Percentiles rank a stretch among this genome's conserved stretches.
These are phyloP conservation scores for Toxotes chatareus DNA, from an alignment of 2,113 vertebrate genomes.

Conservation along the genomic window DNA sequence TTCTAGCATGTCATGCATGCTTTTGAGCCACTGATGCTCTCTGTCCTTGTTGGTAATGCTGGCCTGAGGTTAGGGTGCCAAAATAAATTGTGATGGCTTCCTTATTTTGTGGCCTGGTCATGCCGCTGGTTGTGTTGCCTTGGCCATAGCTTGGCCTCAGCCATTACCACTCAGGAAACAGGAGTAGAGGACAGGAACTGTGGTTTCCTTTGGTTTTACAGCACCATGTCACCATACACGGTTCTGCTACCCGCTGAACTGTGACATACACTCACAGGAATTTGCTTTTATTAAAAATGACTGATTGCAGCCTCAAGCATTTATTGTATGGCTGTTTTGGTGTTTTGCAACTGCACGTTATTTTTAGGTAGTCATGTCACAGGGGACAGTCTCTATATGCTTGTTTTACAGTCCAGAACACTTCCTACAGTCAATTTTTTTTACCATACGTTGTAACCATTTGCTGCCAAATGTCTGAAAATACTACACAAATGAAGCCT, in stretches of 20 bases:
- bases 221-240: conserved; percentile 46
- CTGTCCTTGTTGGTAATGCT: conserved; percentile 12
- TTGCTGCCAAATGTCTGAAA: neutral
- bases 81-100: conserved; percentile 56
- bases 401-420: conserved; percentile 17
- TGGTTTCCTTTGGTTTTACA: conserved; percentile 70
- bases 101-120: conserved; percentile 47
- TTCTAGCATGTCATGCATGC: conserved; percentile 28
- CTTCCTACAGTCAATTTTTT: conserved; percentile 2
- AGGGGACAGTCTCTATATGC: neutral
- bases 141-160: conserved; percentile 41
- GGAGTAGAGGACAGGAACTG: conserved; percentile 67
- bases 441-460: neutral
- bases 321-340: conserved; percentile 21
- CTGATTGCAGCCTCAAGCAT: conserved; percentile 22
- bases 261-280: conserved; percentile 53
- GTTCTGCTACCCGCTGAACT: conserved; percentile 38
- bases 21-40: conserved; percentile 30
- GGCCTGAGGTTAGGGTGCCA: conserved; percentile 47
- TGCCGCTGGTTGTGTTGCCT: conserved; percentile 45
- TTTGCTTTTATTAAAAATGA: conserved; percentile 63
- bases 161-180: conserved; percentile 46
- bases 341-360: conserved; percentile 40
- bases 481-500: conserved; percentile 21
- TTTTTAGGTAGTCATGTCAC: neutral